phyloP scores from a whole-genome alignment of 2,888 invertebrate species.

The Drosophila kokeensis region DNA sequence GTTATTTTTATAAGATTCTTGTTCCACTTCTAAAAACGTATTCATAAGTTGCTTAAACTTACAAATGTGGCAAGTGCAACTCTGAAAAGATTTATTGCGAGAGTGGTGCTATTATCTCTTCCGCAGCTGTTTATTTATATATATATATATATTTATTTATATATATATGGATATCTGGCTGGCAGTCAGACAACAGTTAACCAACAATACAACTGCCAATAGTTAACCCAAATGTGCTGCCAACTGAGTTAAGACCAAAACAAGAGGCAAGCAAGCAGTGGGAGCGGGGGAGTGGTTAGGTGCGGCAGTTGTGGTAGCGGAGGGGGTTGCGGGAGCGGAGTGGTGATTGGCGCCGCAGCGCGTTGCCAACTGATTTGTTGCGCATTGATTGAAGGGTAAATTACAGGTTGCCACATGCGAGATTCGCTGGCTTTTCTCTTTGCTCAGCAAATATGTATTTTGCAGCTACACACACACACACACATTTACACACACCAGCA shows the following conservation, averaged over 20 bases:
- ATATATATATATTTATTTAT: conserved; percentile 14
- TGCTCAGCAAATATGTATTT: conserved; percentile 44
- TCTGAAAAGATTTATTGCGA: neutral
- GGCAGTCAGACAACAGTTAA: conserved; percentile 69
- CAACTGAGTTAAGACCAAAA: conserved; percentile 66
- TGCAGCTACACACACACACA: conserved; percentile 33
- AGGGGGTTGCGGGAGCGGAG: neutral
- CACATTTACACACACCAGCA: neutral
- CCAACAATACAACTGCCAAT: conserved; percentile 65
- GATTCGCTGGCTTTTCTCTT: conserved; percentile 56
- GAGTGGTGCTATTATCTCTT: neutral
- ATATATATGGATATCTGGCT: conserved; percentile 61
- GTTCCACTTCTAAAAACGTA: neutral
- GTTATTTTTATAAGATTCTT: neutral
- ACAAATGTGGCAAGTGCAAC: neutral
- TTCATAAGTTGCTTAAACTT: neutral
- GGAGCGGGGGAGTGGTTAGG: neutral
- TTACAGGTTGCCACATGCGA: conserved; percentile 80
- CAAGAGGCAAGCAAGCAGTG: conserved; percentile 12
- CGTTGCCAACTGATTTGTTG: conserved; percentile 79
- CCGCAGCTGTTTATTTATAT: neutral
- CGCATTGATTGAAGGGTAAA: conserved; percentile 82
- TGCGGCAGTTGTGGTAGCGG: neutral
- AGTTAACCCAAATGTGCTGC: conserved; percentile 81
- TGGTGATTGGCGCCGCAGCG: conserved; percentile 65